Percentiles rank a stretch among this genome's conserved stretches.
phyloP scores from a whole-genome alignment of 1,140 invertebrate genomes.

The Nasonia vitripennis region DNA sequence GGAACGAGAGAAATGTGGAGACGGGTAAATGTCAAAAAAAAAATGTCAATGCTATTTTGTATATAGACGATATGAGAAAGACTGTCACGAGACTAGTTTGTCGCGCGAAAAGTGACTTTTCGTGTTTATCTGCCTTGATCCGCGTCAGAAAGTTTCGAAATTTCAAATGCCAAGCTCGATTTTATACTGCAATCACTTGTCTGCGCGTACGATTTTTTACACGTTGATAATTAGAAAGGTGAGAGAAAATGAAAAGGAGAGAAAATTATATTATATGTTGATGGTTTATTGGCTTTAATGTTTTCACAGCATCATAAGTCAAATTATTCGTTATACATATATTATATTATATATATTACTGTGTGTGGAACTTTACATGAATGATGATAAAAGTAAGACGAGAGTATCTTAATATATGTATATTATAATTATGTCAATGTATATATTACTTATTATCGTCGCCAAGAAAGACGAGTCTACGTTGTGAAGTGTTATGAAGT shows the following conservation, averaged over 20 bases:
- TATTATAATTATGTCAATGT: slow-evolving; percentile 43
- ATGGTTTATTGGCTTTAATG: background rate
- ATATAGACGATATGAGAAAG: slow-evolving; percentile 1
- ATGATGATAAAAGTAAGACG: slow-evolving; percentile 8
- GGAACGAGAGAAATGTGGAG: background rate
- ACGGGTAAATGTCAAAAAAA: background rate
- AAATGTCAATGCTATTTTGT: slow-evolving; percentile 22
- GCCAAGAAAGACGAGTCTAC: slow-evolving; percentile 6
- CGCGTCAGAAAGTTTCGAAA: background rate
- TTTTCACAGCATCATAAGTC: slow-evolving; percentile 19
- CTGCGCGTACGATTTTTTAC: background rate
- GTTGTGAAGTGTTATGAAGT: slow-evolving; percentile 31
- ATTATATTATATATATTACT: slow-evolving; percentile 32
- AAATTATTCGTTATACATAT: slow-evolving; percentile 37
- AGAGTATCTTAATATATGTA: slow-evolving; percentile 30
- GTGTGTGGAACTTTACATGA: slow-evolving; percentile 21
- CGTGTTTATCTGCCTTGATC: background rate
- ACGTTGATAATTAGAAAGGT: background rate
- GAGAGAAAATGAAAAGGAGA: slow-evolving; percentile 21
- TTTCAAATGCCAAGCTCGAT: background rate
- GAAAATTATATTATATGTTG: background rate
- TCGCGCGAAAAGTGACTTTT: background rate
- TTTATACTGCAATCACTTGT: background rate
- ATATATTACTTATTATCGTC: slow-evolving; percentile 33
- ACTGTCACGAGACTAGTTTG: slow-evolving; percentile 23